A percentile compares a stretch with the other conserved stretches of the same genome.
phyloP scores from a whole-genome alignment of 2,113 vertebrate species.

The Paratilapia polleni region DNA sequence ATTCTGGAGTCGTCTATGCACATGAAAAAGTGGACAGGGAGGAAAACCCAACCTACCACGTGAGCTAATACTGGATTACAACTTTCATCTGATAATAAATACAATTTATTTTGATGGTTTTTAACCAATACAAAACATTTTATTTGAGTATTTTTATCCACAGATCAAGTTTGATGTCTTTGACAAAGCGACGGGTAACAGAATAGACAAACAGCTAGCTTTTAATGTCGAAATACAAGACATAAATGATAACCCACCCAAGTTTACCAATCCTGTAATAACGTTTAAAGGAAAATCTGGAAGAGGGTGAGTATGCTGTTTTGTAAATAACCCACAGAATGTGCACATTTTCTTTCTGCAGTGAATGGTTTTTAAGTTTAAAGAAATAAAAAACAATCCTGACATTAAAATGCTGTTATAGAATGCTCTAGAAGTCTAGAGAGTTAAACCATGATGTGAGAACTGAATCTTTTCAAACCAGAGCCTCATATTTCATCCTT shows the following conservation, averaged over 20 bases:
- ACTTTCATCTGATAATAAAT: background rate
- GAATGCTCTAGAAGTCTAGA: background rate
- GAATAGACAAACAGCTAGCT: constrained; percentile 76
- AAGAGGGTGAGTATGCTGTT: constrained; percentile 45
- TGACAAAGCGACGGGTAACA: accelerated
- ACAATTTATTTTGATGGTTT: background rate
- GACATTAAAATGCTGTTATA: background rate
- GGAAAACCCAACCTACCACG: constrained; percentile 53
- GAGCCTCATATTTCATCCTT: background rate
- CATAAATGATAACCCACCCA: constrained; percentile 84
- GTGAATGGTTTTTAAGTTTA: background rate
- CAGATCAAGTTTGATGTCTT: constrained; percentile 82
- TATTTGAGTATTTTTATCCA: background rate
- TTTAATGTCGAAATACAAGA: constrained; percentile 83
- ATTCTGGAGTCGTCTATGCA: constrained; percentile 62
- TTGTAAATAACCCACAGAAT: background rate
- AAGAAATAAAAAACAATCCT: background rate
- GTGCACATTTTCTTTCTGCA: background rate
- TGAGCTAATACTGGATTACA: constrained; percentile 60
- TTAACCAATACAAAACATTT: background rate
- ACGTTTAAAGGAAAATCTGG: constrained; percentile 66
- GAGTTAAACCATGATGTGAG: too few species aligned
- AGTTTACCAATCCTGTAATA: constrained; percentile 22
- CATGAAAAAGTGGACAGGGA: constrained; percentile 80
- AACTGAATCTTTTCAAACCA: background rate